Evolutionary conservation across 2,797 vertebrate species (phyloP), one percentile per base, ranked within the genome.

Genomic region (Falco rusticolus): DNA sequence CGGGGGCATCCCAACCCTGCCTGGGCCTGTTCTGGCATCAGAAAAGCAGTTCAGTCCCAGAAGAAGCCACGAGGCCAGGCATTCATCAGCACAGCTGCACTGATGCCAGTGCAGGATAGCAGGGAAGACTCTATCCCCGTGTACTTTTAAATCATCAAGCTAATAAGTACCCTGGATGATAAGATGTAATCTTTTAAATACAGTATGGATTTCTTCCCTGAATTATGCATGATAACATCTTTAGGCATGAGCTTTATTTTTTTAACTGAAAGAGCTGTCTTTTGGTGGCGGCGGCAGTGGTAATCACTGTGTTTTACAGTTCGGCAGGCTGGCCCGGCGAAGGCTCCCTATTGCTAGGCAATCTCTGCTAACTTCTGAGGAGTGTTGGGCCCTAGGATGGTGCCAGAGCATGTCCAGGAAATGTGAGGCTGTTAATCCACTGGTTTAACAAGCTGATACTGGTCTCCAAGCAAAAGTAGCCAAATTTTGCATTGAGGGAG

Each of bases 181-280:
- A 96, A 96, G 96, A 96, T 96, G 89, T 95, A 96, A 97, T 96
- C 95, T 96, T 96, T 96, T 96, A 97, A 97, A 97, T 96, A 89
- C 96, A 96, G 92, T 96, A 96, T 96, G 95, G 96, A 96, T 96
- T 96, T 96, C 94, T 95, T 89, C 75, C 86, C 93, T 93, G 95
- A 95, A 96, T 96, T 96, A 96, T 93, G 84, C 81, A 96, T 65
- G 94, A 96, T 95, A 96, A 93, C 90, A 95, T 97, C 95, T 96
- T 93, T 68, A 95, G 80, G 80, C 60, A 66, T 43, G 48, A 93
- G 75, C 25, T 56, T 16, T 88, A 14, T 31, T 33, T 69, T 80
- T 33, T 34, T 19, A 31, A 39, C 56, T 72, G 84, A 84, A 93
- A 77, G 37, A 93, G 68, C 86, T 89, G 70, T 90, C 83, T 94